Evolutionary conservation across 2,113 vertebrate species (phyloP).

Genomic region (Sylvietta virens): DNA sequence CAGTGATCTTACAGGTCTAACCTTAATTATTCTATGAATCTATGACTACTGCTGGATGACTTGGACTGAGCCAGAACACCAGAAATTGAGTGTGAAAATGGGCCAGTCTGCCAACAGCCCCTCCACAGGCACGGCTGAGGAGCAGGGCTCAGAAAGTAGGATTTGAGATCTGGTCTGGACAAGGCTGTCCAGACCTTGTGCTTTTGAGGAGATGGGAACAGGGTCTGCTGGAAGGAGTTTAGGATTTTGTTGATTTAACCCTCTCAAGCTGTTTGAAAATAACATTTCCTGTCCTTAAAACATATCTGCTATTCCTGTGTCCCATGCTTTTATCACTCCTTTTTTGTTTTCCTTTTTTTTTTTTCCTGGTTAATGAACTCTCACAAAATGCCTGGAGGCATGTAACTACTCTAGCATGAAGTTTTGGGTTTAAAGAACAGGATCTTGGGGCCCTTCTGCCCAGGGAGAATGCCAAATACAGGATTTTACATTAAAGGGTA

Average conservation of each 20-base stretch:
- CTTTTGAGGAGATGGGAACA: not conserved
- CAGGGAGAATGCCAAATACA: not conserved
- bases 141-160: not conserved
- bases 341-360: not conserved
- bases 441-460: not conserved
- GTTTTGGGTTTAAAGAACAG: not conserved
- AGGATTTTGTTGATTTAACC: constrained; percentile 49
- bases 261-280: constrained; percentile 47
- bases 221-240: not conserved
- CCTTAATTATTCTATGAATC: not conserved
- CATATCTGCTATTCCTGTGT: not conserved
- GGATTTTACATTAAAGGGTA: not conserved
- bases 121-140: not conserved
- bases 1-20: not conserved
- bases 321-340: not conserved
- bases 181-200: not conserved
- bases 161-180: not conserved
- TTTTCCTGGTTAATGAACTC: not conserved
- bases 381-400: not conserved
- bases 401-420: not conserved
- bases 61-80: not conserved
- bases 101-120: not conserved
- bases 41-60: not conserved
- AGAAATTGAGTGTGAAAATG: not conserved
- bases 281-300: constrained; percentile 19